Evolutionary conservation across 2,888 invertebrate species (phyloP), one percentile per base, ranked within the genome.

Genomic region (Aphodius sticticus): DNA sequence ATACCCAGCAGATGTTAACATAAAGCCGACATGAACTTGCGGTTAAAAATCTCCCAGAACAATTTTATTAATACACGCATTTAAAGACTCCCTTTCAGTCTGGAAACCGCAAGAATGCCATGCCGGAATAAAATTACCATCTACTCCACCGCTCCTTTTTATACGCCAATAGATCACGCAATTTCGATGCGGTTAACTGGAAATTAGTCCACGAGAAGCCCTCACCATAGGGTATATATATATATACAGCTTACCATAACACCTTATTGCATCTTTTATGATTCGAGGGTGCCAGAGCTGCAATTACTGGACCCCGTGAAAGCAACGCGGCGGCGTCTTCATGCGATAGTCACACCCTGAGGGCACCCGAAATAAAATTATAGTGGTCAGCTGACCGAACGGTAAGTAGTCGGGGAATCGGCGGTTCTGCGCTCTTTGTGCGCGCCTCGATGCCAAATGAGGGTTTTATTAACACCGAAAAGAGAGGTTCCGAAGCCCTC

Each of bases 161-260:
- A 74, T 37, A 36, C 74, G 35, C 74, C 74, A 74, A 74, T 74
- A 74, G 74, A 74, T 74, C 74, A 74, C 74, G 74, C 74, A 74
- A 74, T 53, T 53, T 53, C 53, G 53, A 53, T 37, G 74, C 74
- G 36, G 36, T 35, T 35, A 74, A 16, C 37, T 37, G 36, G 74
- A 74, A 74, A 74, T 74, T 74, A 74, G 74, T 74, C 74, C 37
- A 26, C 26, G 26, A 3, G 26, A 26, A 2, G 26, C 26, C 26
- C 26, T 26, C 26, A 26, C 26, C 26, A 26, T 26, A 26, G 26
- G 26, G 26, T 26, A 26, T 26, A 26, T 26, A 26, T 26, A 26
- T 26, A 26, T 26, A 26, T 35, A 12, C 35, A 35, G 74, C n/a
- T 35, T 37, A 36, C 74, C 74, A 36, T 74, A 35, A 37, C 16